Conservation (phyloP, 2,113 vertebrate species). For the Tachysurus fulvidraco region DNA sequence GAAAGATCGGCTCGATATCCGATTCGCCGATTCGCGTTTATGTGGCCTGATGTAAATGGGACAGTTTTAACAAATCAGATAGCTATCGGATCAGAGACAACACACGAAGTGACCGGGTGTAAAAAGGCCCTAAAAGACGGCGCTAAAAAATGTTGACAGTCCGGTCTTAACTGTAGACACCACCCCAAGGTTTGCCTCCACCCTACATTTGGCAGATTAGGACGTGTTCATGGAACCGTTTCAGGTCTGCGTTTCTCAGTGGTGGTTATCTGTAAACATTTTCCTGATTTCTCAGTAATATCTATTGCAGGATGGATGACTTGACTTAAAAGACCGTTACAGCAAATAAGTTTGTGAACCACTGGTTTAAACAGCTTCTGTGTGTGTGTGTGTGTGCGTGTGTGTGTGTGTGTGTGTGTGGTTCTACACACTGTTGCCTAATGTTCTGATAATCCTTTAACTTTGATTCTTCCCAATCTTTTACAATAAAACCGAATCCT, state of each 20-base stretch:
- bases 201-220: background rate
- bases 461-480: constrained; percentile 33
- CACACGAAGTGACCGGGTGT: too few species aligned
- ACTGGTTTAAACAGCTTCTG: constrained; percentile 4
- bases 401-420: background rate
- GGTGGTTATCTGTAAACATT: background rate
- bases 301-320: background rate
- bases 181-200: background rate
- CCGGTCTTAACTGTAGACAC: background rate
- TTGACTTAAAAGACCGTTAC: background rate
- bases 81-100: too few species aligned
- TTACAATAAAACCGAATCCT: constrained; percentile 43
- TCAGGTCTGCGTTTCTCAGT: background rate
- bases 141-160: too few species aligned
- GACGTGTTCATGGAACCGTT: background rate
- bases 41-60: too few species aligned
- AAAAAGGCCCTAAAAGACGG: too few species aligned
- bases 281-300: background rate
- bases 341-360: background rate
- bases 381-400: constrained; percentile 31
- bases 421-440: constrained; percentile 28
- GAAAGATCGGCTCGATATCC: too few species aligned
- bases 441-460: constrained; percentile 35
- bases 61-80: too few species aligned
- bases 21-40: too few species aligned